These are phyloP conservation scores for Chaetoderma sp. DNA, from an alignment of 2,888 invertebrate genomes.

Conservation along the genomic window DNA sequence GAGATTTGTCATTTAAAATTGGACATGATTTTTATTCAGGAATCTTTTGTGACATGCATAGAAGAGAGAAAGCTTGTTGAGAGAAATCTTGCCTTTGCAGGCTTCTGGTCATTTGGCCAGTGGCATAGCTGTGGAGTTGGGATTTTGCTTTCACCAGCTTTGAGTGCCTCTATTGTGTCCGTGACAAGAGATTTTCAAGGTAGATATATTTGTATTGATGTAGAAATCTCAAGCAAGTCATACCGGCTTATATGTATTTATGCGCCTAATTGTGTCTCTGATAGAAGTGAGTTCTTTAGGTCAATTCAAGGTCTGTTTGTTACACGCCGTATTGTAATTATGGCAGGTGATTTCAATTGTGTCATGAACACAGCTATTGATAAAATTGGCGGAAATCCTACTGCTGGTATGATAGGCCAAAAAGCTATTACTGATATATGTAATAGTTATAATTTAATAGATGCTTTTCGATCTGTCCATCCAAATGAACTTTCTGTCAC, in stretches of 20 bases:
- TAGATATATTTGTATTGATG: neutral
- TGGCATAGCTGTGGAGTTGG: neutral
- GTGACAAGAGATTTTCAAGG: slow-evolving; percentile 3
- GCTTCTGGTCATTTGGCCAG: neutral
- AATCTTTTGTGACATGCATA: neutral
- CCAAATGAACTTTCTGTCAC: neutral
- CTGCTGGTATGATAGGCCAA: neutral
- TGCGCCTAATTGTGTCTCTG: slow-evolving; percentile 8
- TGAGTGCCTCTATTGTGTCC: neutral
- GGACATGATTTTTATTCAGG: neutral
- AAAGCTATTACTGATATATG: neutral
- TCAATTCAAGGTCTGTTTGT: slow-evolving; percentile 8
- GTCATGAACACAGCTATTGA: slow-evolving; percentile 18
- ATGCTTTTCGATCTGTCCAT: neutral
- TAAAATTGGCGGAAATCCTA: slow-evolving; percentile 23
- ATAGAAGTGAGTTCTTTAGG: slow-evolving; percentile 22
- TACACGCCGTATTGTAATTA: slow-evolving; percentile 8
- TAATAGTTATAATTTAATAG: neutral
- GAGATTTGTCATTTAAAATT: neutral
- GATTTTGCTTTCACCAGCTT: neutral
- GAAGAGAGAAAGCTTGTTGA: neutral
- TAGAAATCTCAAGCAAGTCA: neutral
- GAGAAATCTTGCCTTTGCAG: neutral
- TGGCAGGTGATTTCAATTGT: slow-evolving; percentile 31
- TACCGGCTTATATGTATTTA: slow-evolving; percentile 3